These are phyloP conservation scores for Lutraria rhynchaena DNA, from an alignment of 1,140 invertebrate species.

Conservation along the genomic window DNA sequence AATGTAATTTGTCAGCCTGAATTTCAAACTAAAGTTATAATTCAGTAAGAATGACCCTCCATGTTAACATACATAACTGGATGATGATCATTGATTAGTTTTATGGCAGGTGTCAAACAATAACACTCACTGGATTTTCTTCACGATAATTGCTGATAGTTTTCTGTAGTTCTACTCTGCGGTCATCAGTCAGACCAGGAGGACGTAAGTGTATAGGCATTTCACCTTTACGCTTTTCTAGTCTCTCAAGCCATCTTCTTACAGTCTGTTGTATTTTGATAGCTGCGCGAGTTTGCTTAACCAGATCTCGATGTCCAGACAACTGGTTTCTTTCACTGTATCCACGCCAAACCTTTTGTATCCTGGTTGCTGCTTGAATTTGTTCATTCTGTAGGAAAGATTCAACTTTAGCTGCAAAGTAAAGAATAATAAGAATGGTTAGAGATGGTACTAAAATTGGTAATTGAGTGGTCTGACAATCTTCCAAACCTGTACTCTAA, in stretches of 20 bases:
- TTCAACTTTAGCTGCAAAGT: constrained; percentile 74
- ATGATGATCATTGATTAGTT: too few species aligned
- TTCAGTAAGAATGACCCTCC: too few species aligned
- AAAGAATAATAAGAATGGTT: too few species aligned
- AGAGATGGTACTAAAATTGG: too few species aligned
- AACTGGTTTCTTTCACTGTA: constrained; percentile 68
- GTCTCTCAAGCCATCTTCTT: constrained; percentile 75
- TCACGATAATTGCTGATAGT: constrained; percentile 76
- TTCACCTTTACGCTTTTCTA: constrained; percentile 65
- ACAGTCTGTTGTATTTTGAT: constrained; percentile 77
- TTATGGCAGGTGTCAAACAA: not conserved
- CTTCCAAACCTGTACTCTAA: too few species aligned
- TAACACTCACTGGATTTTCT: constrained; percentile 73
- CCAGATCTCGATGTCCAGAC: constrained; percentile 62
- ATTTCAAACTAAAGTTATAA: too few species aligned
- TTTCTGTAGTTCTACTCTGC: constrained; percentile 75
- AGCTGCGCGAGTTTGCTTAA: constrained; percentile 71
- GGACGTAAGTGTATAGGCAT: constrained; percentile 70
- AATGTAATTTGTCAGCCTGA: too few species aligned
- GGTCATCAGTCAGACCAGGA: constrained; percentile 77
- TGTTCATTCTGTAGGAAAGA: constrained; percentile 75
- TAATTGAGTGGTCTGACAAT: too few species aligned
- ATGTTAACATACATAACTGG: too few species aligned
- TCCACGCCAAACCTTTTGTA: constrained; percentile 78
- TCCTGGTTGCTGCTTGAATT: constrained; percentile 72